A percentile compares a stretch with the other conserved stretches of the same genome.
phyloP scores from a whole-genome alignment of 2,888 invertebrate genomes.

The Netelia melanura region DNA sequence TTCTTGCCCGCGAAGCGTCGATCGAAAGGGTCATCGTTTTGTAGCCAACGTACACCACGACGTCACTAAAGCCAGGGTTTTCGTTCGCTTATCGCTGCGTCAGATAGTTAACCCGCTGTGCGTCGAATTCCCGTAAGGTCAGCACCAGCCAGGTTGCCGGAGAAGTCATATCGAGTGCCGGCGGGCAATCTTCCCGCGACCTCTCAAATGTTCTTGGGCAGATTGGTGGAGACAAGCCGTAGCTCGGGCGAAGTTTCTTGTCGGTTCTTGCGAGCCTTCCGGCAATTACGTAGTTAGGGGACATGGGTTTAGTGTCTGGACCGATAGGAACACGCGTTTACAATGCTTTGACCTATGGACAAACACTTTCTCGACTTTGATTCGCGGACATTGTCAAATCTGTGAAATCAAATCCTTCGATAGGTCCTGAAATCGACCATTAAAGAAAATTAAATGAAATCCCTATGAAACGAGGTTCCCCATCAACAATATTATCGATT shows the following conservation, averaged over 20 bases:
- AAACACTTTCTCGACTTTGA: neutral
- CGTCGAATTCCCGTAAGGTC: slow-evolving; percentile 56
- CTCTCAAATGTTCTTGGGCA: slow-evolving; percentile 30
- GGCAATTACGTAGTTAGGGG: slow-evolving; percentile 10
- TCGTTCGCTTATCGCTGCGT: slow-evolving; percentile 76
- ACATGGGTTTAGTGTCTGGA: neutral
- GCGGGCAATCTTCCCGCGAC: slow-evolving; percentile 31
- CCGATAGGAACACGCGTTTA: slow-evolving; percentile 15
- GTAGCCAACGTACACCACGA: slow-evolving; percentile 1
- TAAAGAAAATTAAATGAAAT: neutral
- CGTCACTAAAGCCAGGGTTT: neutral
- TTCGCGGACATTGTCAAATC: neutral
- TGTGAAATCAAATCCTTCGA: neutral
- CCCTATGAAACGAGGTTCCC: neutral
- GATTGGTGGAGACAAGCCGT: slow-evolving; percentile 12
- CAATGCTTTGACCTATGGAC: neutral
- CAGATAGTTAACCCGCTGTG: slow-evolving; percentile 75
- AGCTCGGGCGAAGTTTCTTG: neutral
- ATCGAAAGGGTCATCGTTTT: slow-evolving; percentile 60
- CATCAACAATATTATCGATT: neutral
- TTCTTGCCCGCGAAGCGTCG: slow-evolving; percentile 43
- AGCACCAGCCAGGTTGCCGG: slow-evolving; percentile 38
- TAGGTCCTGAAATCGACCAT: no score
- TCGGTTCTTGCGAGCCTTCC: slow-evolving; percentile 28
- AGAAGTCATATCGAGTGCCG: slow-evolving; percentile 40